phyloP scores from a whole-genome alignment of 2,797 vertebrate genomes.

The Ataeniobius toweri region DNA sequence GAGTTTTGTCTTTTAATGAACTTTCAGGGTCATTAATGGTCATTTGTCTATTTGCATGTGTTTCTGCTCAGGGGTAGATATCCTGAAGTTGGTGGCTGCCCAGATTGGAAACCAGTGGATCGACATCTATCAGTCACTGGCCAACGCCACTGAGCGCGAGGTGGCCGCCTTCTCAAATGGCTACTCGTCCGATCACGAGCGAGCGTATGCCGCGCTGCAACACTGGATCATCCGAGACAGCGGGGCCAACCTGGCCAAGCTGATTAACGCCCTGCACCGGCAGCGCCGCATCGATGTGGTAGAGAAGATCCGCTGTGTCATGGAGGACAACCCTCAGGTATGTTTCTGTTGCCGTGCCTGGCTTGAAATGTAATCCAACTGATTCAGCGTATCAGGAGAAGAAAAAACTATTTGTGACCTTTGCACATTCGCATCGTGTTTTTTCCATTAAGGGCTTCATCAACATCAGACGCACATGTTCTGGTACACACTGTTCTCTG shows the following conservation, averaged over 20 bases:
- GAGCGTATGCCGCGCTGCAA: slow-evolving; percentile 92
- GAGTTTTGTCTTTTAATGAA: not conserved
- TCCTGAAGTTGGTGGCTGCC: slow-evolving; percentile 92
- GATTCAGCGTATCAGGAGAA: not conserved
- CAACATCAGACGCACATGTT: slow-evolving; percentile 3
- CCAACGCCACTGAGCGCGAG: slow-evolving; percentile 91
- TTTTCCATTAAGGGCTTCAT: slow-evolving; percentile 21
- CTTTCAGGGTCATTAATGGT: not conserved
- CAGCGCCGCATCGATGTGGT: slow-evolving; percentile 94
- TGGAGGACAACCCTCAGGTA: slow-evolving; percentile 96
- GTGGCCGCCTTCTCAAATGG: slow-evolving; percentile 91
- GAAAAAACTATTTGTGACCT: slow-evolving; percentile 7
- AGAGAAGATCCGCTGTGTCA: slow-evolving; percentile 93
- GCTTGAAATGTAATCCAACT: not conserved
- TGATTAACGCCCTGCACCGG: slow-evolving; percentile 93
- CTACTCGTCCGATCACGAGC: slow-evolving; percentile 89
- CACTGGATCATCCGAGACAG: slow-evolving; percentile 95
- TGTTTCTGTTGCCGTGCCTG: not conserved
- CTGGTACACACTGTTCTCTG: slow-evolving; percentile 35
- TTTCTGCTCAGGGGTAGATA: slow-evolving; percentile 88
- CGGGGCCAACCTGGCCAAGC: slow-evolving; percentile 93
- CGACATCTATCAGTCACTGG: slow-evolving; percentile 92
- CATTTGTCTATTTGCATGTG: not conserved
- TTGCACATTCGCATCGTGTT: not conserved
- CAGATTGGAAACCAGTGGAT: slow-evolving; percentile 96